Percentiles rank a stretch among this genome's conserved stretches.
Evolutionary conservation across 2,888 invertebrate species (phyloP).

Genomic region (Nemoura dubitans): DNA sequence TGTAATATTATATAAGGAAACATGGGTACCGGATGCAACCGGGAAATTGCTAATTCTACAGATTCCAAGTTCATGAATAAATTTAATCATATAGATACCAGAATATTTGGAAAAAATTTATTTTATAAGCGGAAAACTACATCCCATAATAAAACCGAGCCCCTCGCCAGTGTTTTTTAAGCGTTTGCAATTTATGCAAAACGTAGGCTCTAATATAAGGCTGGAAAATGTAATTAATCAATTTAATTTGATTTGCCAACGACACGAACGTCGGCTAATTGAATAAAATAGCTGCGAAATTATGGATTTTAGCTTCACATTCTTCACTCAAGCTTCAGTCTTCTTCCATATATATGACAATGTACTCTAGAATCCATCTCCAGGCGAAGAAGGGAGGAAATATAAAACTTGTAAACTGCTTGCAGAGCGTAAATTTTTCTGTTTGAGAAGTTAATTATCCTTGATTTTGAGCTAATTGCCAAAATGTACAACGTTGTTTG

Average conservation of each 20-base stretch:
- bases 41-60: background rate
- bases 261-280: background rate
- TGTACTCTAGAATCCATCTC: background rate
- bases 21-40: background rate
- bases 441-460: background rate
- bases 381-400: background rate
- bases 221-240: background rate
- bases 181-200: background rate
- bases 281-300: background rate
- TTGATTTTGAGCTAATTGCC: background rate
- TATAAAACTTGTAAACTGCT: background rate
- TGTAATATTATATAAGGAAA: background rate
- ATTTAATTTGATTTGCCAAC: background rate
- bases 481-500: background rate
- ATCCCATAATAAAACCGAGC: background rate
- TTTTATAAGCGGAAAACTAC: background rate
- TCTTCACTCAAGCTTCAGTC: background rate
- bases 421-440: background rate
- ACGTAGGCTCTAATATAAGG: background rate
- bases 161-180: background rate
- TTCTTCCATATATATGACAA: background rate
- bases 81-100: background rate
- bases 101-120: background rate
- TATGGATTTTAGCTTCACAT: background rate
- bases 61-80: background rate